Evolutionary conservation across 2,888 invertebrate genomes (phyloP).

Genomic region (Schizotus pectinicornis): DNA sequence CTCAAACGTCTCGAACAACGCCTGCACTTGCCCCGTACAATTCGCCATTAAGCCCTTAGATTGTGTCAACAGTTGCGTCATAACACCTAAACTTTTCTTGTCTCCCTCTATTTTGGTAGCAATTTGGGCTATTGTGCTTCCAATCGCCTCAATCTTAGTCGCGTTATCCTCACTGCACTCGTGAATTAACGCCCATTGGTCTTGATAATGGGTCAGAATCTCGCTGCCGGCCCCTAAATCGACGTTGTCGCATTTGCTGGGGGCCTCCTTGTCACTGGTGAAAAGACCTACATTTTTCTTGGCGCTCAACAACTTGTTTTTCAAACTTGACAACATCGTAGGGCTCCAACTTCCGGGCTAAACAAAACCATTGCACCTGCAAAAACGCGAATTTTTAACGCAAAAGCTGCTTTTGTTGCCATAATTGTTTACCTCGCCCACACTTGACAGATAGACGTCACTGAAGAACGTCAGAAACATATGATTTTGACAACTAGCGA

Average conservation of each 20-base stretch:
- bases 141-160: slow-evolving; percentile 64
- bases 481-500: slow-evolving; percentile 22
- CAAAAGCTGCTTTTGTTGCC: neutral
- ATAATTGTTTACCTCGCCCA: slow-evolving; percentile 15
- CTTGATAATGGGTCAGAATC: slow-evolving; percentile 72
- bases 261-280: slow-evolving; percentile 28
- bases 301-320: slow-evolving; percentile 44
- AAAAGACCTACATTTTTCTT: slow-evolving; percentile 45
- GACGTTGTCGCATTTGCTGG: slow-evolving; percentile 36
- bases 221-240: slow-evolving; percentile 72
- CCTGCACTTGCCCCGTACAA: slow-evolving; percentile 62
- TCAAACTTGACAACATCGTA: slow-evolving; percentile 44
- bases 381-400: neutral
- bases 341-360: neutral
- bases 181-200: slow-evolving; percentile 75
- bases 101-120: slow-evolving; percentile 42
- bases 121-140: slow-evolving; percentile 59
- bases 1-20: slow-evolving; percentile 65
- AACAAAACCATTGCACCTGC: too few relatives aligned
- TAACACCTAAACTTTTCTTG: slow-evolving; percentile 47
- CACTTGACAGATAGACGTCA: neutral
- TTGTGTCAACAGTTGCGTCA: slow-evolving; percentile 46
- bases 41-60: slow-evolving; percentile 53
- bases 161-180: slow-evolving; percentile 73
- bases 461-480: neutral